Evolutionary conservation across 2,797 vertebrate species (phyloP).

Genomic region (Gobio occitaniae): DNA sequence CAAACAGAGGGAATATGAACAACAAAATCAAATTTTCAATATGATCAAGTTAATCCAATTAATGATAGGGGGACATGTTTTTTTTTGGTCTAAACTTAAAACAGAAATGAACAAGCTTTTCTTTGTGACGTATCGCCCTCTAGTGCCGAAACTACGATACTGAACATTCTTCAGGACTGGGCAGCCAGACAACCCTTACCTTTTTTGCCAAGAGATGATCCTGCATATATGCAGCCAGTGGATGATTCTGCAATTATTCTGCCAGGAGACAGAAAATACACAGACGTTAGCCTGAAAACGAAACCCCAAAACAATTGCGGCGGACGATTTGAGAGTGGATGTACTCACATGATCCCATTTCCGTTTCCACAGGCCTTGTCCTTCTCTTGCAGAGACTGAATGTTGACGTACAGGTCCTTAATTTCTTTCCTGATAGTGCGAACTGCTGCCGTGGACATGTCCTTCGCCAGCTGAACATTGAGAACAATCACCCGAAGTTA

Average conservation of each 20-base stretch:
- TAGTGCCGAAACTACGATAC: constrained; percentile 37
- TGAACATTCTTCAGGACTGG: neutral
- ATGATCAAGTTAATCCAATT: neutral
- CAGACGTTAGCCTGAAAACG: neutral
- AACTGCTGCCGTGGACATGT: constrained; percentile 90
- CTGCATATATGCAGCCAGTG: constrained; percentile 93
- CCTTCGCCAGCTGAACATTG: constrained; percentile 88
- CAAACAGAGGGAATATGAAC: neutral
- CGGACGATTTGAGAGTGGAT: neutral
- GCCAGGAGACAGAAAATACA: constrained; percentile 33
- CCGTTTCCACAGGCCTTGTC: constrained; percentile 89
- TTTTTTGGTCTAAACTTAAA: neutral
- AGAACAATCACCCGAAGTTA: neutral
- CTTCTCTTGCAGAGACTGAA: constrained; percentile 90
- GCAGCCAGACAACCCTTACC: constrained; percentile 74
- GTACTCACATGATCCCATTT: constrained; percentile 93
- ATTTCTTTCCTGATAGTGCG: constrained; percentile 93
- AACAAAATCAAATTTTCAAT: neutral
- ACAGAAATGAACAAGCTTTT: neutral
- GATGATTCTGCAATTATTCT: constrained; percentile 96
- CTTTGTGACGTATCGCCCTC: constrained; percentile 42
- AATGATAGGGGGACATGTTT: neutral
- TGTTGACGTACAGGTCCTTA: constrained; percentile 91
- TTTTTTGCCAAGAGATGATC: constrained; percentile 95
- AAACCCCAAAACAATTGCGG: neutral